These are phyloP conservation scores for Colius striatus DNA, from an alignment of 2,113 vertebrate species.

Conservation along the genomic window DNA sequence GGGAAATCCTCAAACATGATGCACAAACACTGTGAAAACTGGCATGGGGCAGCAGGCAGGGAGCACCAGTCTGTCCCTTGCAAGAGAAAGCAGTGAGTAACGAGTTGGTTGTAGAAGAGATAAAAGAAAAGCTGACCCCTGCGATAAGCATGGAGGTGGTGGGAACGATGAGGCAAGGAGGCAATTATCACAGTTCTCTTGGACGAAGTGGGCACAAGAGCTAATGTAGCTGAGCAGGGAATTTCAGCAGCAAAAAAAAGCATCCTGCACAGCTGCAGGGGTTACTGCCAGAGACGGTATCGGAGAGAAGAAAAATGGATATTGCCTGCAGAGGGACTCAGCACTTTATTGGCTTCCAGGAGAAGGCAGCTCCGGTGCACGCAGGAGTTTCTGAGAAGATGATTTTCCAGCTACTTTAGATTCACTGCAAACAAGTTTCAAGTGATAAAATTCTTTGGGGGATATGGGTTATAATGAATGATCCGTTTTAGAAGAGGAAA, in stretches of 20 bases:
- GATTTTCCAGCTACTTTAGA: conserved; percentile 59
- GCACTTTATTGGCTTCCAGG: conserved; percentile 59
- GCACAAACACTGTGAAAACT: not conserved
- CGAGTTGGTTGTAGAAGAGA: conserved; percentile 25
- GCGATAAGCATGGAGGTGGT: conserved; percentile 47
- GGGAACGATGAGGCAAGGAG: not conserved
- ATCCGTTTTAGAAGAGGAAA: conserved; percentile 52
- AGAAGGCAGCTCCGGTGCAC: not conserved
- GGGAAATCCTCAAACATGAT: not conserved
- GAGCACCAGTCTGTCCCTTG: conserved; percentile 14
- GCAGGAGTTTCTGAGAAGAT: conserved; percentile 45
- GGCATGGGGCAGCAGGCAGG: not conserved
- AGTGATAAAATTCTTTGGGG: conserved; percentile 72
- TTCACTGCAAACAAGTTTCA: conserved; percentile 66
- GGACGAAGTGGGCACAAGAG: conserved; percentile 54
- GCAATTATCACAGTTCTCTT: conserved; percentile 38
- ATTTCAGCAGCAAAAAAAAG: conserved; percentile 1
- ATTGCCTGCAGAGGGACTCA: conserved; percentile 55
- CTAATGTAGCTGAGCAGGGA: conserved; percentile 18
- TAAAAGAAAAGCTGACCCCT: conserved; percentile 57
- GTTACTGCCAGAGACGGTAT: conserved; percentile 58
- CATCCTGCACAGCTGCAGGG: not conserved
- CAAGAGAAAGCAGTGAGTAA: conserved; percentile 28
- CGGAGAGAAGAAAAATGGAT: conserved; percentile 58
- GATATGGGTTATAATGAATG: conserved; percentile 59